A percentile compares a stretch with the other conserved stretches of the same genome.
phyloP scores from a whole-genome alignment of 2,888 invertebrate genomes.

The Fragum sueziense region DNA sequence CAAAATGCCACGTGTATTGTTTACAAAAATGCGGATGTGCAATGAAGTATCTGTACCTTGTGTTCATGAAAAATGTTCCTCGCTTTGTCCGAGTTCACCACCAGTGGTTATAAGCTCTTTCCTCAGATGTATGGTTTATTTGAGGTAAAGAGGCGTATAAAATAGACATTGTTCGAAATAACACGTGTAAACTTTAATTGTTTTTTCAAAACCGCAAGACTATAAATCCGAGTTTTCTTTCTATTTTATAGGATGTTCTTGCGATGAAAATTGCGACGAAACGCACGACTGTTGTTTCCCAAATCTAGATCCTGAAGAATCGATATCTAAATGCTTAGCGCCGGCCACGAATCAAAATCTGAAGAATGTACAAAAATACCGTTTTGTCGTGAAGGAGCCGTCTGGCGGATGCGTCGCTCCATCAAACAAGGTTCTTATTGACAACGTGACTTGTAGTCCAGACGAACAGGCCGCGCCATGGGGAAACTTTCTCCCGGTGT shows the following conservation, averaged over 20 bases:
- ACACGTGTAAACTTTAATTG: no score
- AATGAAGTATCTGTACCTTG: no score
- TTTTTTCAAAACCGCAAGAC: no score
- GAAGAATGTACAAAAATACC: neutral
- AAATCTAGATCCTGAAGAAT: neutral
- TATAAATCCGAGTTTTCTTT: no score
- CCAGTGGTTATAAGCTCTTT: no score
- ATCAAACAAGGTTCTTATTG: neutral
- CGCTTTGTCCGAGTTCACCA: no score
- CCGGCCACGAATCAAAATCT: neutral
- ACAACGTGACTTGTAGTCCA: neutral
- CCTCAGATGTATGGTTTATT: no score
- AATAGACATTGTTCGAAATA: no score
- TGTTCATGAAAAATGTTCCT: no score
- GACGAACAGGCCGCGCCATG: neutral
- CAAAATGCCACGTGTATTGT: no score
- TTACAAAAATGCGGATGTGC: no score
- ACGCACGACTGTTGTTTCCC: neutral
- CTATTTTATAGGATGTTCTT: constrained; percentile 1
- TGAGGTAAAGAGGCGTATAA: no score
- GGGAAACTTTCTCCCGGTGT: constrained; percentile 3
- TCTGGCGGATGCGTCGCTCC: neutral
- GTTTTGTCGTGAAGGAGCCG: neutral
- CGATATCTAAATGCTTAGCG: neutral
- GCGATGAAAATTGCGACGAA: neutral